phyloP scores from a whole-genome alignment of 2,888 invertebrate species.

The Metacarcinus magister region DNA sequence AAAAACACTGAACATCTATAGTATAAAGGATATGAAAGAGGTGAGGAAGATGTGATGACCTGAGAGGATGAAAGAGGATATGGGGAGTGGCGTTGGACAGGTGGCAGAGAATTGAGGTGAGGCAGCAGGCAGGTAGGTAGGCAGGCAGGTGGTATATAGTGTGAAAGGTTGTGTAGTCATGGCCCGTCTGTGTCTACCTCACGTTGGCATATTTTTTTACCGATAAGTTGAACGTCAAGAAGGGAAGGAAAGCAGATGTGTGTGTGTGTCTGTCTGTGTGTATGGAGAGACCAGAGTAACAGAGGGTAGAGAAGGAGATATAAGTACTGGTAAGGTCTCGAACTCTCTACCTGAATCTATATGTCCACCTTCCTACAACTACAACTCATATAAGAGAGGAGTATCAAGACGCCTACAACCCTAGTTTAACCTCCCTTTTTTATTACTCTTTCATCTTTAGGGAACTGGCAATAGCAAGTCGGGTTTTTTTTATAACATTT shows the following conservation, averaged over 20 bases:
- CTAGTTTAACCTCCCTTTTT: no score
- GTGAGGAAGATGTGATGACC: background rate
- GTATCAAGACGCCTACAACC: no score
- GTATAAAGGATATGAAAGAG: background rate
- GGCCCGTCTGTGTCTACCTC: background rate
- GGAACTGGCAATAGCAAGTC: no score
- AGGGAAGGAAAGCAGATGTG: slow-evolving; percentile 14
- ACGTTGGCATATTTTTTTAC: background rate
- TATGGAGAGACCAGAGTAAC: background rate
- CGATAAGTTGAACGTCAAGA: slow-evolving; percentile 18
- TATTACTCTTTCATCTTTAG: no score
- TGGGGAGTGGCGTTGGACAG: background rate
- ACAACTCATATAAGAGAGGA: no score
- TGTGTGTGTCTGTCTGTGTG: background rate
- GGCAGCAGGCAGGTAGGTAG: background rate
- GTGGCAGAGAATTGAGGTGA: background rate
- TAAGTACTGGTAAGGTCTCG: background rate
- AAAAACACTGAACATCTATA: background rate
- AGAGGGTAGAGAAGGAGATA: background rate
- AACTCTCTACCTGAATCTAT: no score
- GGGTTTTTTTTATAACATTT: no score
- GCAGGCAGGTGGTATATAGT: background rate
- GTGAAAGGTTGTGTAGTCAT: background rate
- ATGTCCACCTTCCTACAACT: no score
- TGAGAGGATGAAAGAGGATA: background rate